phyloP scores from a whole-genome alignment of 2,888 invertebrate species.

The Caenorhabditis imperialis region DNA sequence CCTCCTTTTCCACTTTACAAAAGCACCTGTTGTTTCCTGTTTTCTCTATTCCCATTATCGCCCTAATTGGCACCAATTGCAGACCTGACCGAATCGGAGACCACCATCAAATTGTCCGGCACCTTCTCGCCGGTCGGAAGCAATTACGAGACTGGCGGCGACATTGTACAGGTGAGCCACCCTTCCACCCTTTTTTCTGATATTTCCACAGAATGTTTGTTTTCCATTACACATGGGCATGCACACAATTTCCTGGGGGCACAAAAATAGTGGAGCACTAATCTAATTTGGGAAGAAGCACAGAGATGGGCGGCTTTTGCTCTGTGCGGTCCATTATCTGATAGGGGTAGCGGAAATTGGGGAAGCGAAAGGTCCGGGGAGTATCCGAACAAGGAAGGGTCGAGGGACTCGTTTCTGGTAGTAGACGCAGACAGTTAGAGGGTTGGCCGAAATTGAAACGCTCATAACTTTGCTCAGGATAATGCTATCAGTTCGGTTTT shows the following conservation, averaged over 20 bases:
- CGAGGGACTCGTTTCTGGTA: no score
- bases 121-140: conserved; percentile 66
- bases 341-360: no score
- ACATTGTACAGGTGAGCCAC: conserved; percentile 66
- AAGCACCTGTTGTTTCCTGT: conserved; percentile 15
- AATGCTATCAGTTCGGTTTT: no score
- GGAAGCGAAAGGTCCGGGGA: no score
- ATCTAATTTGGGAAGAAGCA: conserved; percentile 34
- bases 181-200: neutral
- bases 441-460: no score
- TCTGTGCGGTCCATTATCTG: conserved; percentile 18
- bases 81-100: conserved; percentile 47
- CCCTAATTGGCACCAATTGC: conserved; percentile 20
- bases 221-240: neutral
- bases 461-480: no score
- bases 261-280: conserved; percentile 25
- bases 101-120: conserved; percentile 53
- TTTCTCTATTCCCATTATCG: no score
- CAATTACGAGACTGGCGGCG: conserved; percentile 67
- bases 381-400: no score
- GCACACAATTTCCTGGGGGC: neutral
- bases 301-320: neutral
- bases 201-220: neutral
- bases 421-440: no score
- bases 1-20: no score